Evolutionary conservation across 2,113 vertebrate genomes (phyloP).

Genomic region (Dasyurus viverrinus): DNA sequence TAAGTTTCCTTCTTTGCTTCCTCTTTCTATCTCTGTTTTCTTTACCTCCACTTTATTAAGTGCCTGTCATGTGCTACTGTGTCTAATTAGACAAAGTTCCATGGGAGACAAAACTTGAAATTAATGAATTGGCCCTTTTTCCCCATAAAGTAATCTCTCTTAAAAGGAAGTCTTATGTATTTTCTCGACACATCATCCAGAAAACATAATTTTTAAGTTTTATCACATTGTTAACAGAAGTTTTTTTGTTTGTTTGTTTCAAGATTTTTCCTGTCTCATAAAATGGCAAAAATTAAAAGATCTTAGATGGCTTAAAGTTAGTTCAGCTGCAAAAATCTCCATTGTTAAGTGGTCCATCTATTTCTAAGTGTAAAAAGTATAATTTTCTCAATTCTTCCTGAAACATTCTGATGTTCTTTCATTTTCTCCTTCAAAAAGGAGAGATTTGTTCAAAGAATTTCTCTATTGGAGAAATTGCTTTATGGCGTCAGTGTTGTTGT

Average conservation of each 20-base stretch:
- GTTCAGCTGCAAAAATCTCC: background rate
- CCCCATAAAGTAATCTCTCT: background rate
- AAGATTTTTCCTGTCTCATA: conserved; percentile 40
- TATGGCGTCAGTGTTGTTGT: background rate
- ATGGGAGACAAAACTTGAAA: no score
- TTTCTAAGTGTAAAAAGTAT: conserved; percentile 38
- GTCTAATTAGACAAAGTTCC: background rate
- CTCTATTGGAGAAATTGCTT: conserved; percentile 25
- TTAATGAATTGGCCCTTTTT: conserved; percentile 9
- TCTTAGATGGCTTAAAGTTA: background rate
- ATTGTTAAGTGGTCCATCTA: conserved; percentile 21
- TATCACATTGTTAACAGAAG: conserved; percentile 38
- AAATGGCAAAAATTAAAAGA: conserved; percentile 28
- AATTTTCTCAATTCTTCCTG: conserved; percentile 53
- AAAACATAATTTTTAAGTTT: conserved; percentile 58
- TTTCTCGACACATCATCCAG: conserved; percentile 24
- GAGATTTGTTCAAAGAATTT: no score
- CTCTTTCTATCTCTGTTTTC: background rate
- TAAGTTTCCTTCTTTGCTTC: no score
- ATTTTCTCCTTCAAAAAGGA: conserved; percentile 53
- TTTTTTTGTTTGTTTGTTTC: conserved; percentile 37
- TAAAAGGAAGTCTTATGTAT: conserved; percentile 45
- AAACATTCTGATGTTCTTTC: conserved; percentile 65
- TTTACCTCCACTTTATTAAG: no score
- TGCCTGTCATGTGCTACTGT: no score